Evolutionary conservation across 1,140 invertebrate species (phyloP), one percentile per base, ranked within the genome.

Genomic region (Euura saliciscinereae): DNA sequence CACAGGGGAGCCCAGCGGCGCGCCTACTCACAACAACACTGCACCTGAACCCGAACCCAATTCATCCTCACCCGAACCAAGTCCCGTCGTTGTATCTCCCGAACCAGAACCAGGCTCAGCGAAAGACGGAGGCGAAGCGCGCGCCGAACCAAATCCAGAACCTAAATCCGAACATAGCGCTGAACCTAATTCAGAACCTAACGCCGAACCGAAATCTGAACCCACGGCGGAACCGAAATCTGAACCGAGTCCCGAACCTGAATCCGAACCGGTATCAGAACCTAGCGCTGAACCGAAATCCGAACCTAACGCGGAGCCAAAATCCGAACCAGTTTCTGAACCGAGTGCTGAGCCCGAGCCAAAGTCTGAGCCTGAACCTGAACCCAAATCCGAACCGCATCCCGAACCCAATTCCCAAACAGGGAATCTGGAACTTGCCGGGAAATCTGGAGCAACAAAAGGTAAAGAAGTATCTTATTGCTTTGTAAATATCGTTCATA

Each of bases 71-170:
- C 45, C 78, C 8, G 78, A 85, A 72, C 78, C 84, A 43, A 79
- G 82, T 69, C 81, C 82, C 87, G 90, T 77, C 85, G 87, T 4
- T 83, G 87, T 78, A 80, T 87, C 0, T 85, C 77, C 78, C 84
- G 3, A 83, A 88, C 78, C 85, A 87, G 7, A 86, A 87, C 79
- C 79, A 88, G 86, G 79, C 83, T 86, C 4, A 84, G 85, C 81
- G 82, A 87, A 68, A 76, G 75, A 80, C 69, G 79, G 86, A 77
- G 80, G 76, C 43, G 79, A 88, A 77, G 80, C 87, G 0, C 84
- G 85, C 78, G 82, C 87, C 69, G 82, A 85, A 78, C 81, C 85
- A 72, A 79, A 80, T 71, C 81, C 82, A 5, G 82, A 83, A 71
- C 76, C 85, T 3, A 77, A 84, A 69, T 81, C 86, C 0, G 80